phyloP scores from a whole-genome alignment of 2,797 vertebrate species.

The Schizopygopsis pylzovi region DNA sequence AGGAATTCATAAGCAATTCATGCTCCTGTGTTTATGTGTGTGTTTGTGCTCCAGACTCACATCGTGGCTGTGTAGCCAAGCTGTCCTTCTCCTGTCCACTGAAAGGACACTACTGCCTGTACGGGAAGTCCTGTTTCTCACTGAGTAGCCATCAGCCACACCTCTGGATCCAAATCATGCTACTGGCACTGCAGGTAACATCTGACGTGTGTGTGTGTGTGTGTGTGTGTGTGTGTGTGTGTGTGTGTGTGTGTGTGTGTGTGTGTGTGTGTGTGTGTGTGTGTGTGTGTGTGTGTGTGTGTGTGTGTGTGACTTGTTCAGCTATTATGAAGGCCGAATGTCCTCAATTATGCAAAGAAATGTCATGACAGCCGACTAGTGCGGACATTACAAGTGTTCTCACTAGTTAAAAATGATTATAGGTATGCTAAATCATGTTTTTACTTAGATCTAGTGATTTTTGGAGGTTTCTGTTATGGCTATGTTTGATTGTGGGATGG shows the following conservation, averaged over 20 bases:
- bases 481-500: neutral
- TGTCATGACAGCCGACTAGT: too few relatives aligned
- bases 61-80: constrained; percentile 85
- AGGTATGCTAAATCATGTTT: neutral
- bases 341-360: neutral
- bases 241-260: neutral
- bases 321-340: neutral
- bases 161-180: constrained; percentile 95
- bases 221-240: neutral
- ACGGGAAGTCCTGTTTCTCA: constrained; percentile 89
- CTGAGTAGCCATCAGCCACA: constrained; percentile 88
- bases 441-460: neutral
- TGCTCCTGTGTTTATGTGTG: constrained; percentile 38
- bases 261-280: neutral
- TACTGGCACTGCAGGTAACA: constrained; percentile 90
- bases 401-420: neutral
- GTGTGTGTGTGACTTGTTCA: neutral
- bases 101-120: constrained; percentile 94
- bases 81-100: constrained; percentile 91
- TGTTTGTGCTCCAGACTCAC: constrained; percentile 77
- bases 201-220: neutral
- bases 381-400: neutral
- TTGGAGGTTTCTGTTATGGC: neutral
- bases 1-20: constrained; percentile 16
- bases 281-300: neutral